Evolutionary conservation across 1,140 invertebrate genomes (phyloP).

Genomic region (Antheraea pernyi): DNA sequence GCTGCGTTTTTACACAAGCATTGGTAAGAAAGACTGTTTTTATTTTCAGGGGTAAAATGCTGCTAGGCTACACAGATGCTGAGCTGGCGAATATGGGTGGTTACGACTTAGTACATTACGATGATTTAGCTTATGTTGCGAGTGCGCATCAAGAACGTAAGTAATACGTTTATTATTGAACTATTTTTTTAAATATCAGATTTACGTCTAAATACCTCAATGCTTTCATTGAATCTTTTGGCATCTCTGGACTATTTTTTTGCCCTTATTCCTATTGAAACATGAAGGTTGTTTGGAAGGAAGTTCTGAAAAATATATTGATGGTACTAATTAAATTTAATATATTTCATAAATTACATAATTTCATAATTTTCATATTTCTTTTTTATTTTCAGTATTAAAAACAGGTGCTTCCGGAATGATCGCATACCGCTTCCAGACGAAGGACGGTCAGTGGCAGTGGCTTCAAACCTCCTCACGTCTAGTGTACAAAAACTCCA

Average conservation of each 20-base stretch:
- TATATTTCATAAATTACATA: background rate
- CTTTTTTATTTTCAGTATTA: constrained; percentile 90
- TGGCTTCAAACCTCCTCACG: constrained; percentile 99
- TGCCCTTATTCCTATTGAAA: no score
- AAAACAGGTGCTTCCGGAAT: constrained; percentile 99
- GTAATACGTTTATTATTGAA: constrained; percentile 57
- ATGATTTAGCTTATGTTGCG: constrained; percentile 98
- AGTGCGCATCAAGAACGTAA: constrained; percentile 99
- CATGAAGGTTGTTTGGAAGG: no score
- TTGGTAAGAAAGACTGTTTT: constrained; percentile 19
- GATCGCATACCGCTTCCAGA: constrained; percentile 98
- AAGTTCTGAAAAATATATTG: no score
- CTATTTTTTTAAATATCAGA: no score
- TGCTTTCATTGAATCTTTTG: no score
- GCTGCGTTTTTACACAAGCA: background rate
- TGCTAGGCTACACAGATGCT: constrained; percentile 95
- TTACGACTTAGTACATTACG: constrained; percentile 98
- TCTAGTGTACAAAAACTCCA: constrained; percentile 99
- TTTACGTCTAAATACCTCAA: no score
- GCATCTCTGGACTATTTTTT: no score
- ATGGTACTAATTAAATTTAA: background rate
- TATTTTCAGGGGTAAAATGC: constrained; percentile 92
- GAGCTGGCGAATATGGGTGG: constrained; percentile 96
- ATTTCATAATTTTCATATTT: constrained; percentile 11
- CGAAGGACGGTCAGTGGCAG: constrained; percentile 96